A percentile compares a stretch with the other conserved stretches of the same genome.
Conservation (phyloP, 2,888 invertebrate species). For the Parthenolecanium corni region DNA sequence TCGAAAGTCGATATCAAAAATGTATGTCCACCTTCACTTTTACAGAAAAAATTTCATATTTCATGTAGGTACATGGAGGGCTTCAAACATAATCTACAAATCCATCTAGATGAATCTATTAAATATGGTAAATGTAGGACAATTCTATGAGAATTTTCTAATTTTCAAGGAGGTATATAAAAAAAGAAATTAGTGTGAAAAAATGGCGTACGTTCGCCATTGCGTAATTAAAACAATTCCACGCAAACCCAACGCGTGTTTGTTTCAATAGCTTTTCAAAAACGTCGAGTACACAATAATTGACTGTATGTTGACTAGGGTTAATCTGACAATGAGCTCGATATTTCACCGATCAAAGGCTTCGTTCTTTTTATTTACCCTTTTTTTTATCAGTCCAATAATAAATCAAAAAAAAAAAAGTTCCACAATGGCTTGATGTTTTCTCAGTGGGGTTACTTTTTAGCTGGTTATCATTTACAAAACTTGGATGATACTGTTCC, state of each 20-base stretch:
- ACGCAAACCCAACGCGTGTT: constrained; percentile 16
- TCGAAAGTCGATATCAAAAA: no score
- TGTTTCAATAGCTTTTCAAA: constrained; percentile 22
- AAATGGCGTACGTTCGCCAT: constrained; percentile 19
- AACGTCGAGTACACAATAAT: constrained; percentile 13
- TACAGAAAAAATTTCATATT: no score
- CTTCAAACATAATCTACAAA: no score
- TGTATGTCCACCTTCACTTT: no score
- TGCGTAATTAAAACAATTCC: constrained; percentile 17
- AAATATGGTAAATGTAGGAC: no score
- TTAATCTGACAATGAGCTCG: constrained; percentile 8
- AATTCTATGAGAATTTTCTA: no score
- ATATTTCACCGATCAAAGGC: constrained; percentile 10
- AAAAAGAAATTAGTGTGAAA: constrained; percentile 19
- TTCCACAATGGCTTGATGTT: not conserved
- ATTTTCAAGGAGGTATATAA: no score
- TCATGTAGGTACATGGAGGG: no score
- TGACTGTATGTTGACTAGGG: constrained; percentile 17
- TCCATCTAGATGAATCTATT: no score
- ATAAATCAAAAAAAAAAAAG: not conserved
- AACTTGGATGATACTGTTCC: no score
- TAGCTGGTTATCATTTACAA: not conserved
- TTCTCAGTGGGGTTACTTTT: not conserved
- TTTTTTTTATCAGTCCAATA: no score
- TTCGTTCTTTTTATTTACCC: not conserved